A percentile compares a stretch with the other conserved stretches of the same genome.
These are phyloP conservation scores for Ypsolopha scabrella DNA, from an alignment of 2,888 invertebrate species.

Conservation along the genomic window DNA sequence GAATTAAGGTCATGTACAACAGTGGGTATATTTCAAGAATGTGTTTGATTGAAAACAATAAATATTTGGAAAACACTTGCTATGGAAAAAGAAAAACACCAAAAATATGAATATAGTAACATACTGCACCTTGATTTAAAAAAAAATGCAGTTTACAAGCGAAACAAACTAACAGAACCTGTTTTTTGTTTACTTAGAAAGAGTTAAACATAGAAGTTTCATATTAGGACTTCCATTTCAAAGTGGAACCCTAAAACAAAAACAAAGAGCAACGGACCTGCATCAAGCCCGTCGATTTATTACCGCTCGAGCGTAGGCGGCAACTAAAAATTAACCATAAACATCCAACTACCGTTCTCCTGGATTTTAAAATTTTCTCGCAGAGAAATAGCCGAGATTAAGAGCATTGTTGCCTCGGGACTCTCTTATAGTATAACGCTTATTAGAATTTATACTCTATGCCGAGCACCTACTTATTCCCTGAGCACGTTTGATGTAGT, in stretches of 20 bases:
- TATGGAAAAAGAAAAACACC: no score
- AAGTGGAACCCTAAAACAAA: neutral
- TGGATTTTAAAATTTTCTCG: conserved; percentile 47
- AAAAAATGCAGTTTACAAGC: no score
- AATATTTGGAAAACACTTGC: no score
- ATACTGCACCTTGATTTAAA: no score
- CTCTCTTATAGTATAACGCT: conserved; percentile 41
- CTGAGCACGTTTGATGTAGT: conserved; percentile 38
- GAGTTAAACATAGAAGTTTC: conserved; percentile 5
- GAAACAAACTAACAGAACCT: no score
- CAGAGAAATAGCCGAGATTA: conserved; percentile 61
- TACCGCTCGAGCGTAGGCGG: conserved; percentile 52
- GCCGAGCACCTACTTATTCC: conserved; percentile 18
- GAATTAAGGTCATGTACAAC: no score
- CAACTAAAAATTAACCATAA: conserved; percentile 53
- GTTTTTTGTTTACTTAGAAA: no score
- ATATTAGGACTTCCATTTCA: neutral
- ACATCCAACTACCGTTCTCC: conserved; percentile 44
- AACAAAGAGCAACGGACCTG: conserved; percentile 4
- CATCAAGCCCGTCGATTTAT: conserved; percentile 44
- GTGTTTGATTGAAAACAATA: no score
- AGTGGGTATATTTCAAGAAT: no score
- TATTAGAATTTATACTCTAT: conserved; percentile 57
- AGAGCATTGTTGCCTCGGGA: conserved; percentile 57
- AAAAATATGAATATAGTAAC: no score